Percentiles rank a stretch among this genome's conserved stretches.
Evolutionary conservation across 2,888 invertebrate genomes (phyloP).

Genomic region (Hololepta plana): DNA sequence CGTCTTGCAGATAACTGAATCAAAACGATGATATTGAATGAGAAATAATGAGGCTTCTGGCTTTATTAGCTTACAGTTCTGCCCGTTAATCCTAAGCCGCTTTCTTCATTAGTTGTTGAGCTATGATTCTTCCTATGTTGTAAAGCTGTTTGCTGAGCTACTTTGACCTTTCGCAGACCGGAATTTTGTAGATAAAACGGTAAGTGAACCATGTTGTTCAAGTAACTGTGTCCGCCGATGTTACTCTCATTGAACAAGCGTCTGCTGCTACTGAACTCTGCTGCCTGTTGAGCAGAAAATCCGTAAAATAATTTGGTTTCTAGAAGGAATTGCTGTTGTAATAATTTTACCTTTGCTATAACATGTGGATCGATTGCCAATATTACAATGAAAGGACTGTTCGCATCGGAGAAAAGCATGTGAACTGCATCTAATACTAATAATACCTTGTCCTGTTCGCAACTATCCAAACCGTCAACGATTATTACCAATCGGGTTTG

Average conservation of each 20-base stretch:
- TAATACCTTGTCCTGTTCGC: constrained; percentile 91
- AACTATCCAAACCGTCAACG: constrained; percentile 94
- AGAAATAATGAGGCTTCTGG: background rate
- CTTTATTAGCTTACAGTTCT: constrained; percentile 28
- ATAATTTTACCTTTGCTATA: constrained; percentile 64
- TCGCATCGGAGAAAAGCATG: constrained; percentile 82
- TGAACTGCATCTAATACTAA: constrained; percentile 88
- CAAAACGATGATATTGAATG: constrained; percentile 2
- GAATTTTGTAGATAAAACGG: constrained; percentile 98
- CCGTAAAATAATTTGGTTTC: constrained; percentile 2
- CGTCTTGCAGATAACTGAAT: constrained; percentile 51
- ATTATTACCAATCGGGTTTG: constrained; percentile 91
- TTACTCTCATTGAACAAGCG: constrained; percentile 77
- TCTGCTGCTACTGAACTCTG: constrained; percentile 76
- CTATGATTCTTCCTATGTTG: constrained; percentile 27
- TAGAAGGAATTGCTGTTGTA: constrained; percentile 3
- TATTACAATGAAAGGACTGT: constrained; percentile 88
- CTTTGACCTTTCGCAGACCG: constrained; percentile 73
- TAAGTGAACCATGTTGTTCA: constrained; percentile 90
- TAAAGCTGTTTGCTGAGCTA: constrained; percentile 64
- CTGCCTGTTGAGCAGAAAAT: constrained; percentile 40
- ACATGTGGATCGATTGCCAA: constrained; percentile 97
- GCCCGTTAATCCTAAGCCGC: constrained; percentile 25
- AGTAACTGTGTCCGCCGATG: constrained; percentile 87
- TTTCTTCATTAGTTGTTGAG: constrained; percentile 29